Percentiles rank a stretch among this genome's conserved stretches.
Conservation (phyloP, 2,888 invertebrate species). For the Microplitis deprimator region DNA sequence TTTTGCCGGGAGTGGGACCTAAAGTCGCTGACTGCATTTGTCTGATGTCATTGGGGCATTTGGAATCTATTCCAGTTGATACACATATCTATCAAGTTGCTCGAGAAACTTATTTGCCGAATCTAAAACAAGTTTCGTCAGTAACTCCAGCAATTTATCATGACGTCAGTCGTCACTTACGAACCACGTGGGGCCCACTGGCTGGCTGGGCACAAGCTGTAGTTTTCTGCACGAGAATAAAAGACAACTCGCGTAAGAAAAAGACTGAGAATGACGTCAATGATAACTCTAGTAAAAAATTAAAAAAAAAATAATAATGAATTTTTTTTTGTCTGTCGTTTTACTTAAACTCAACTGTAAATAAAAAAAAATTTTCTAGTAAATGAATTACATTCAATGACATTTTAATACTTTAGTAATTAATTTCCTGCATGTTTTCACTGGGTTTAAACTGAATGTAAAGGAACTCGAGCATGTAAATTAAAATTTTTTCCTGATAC, state of each 20-base stretch:
- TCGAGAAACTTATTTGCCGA: constrained; percentile 83
- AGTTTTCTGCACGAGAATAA: constrained; percentile 71
- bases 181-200: constrained; percentile 84
- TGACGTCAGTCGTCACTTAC: constrained; percentile 88
- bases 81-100: constrained; percentile 97
- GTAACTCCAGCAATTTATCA: constrained; percentile 87
- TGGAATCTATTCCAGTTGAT: constrained; percentile 93
- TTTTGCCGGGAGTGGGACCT: constrained; percentile 91
- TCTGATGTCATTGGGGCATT: constrained; percentile 93
- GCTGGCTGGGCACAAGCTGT: constrained; percentile 98
- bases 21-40: constrained; percentile 99
- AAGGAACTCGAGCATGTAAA: too few relatives aligned
- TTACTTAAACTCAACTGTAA: not conserved
- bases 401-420: too few relatives aligned
- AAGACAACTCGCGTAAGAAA: constrained; percentile 41
- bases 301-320: constrained; percentile 5
- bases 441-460: too few relatives aligned
- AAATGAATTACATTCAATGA: too few relatives aligned
- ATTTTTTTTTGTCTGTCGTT: not conserved
- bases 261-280: not conserved
- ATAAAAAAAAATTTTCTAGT: not conserved
- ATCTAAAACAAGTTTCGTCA: constrained; percentile 81
- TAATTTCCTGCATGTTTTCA: too few relatives aligned
- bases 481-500: too few relatives aligned
- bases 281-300: constrained; percentile 10